Evolutionary conservation across 2,113 vertebrate genomes (phyloP), one percentile per base, ranked within the genome.

Genomic region (Microcebus griseorufus): DNA sequence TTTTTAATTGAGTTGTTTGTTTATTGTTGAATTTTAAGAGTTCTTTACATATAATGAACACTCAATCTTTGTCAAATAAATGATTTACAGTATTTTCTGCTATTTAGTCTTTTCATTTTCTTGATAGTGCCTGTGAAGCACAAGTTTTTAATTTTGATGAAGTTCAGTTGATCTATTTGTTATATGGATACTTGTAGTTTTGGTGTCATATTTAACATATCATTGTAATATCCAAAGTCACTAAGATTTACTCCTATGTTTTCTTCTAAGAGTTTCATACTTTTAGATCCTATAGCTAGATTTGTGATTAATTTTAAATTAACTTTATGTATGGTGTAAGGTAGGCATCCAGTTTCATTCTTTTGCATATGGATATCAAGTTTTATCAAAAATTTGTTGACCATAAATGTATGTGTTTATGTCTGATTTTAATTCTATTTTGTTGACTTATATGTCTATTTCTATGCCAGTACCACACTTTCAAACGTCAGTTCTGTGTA

Each of bases 141-240:
- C 25, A 96, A 62, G 16, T 39, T 92, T 88, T 94, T 70, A 64
- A 88, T 84, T 96, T 81, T 62, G 53, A 72, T 39, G 11, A 79
- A 79, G 20, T 65, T 9, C 16, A 58, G 20, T 34, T 65, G 32
- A 51, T 88, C 5, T 92, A 0, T 65, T 79, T 95, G 92, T 55
- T 34, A 13, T 88, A 85, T 73, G 11, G 37, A 69, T 84, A 32
- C 8, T 82, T 91, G 12, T 79, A 20, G 14, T 42, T 72, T 92
- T 67, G 5, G 13, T 78, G 20, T 92, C 45, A 18, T 58, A 84
- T 55, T 22, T 88, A 55, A 79, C 62, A 84, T 79, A 67, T 11
- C 64, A 37, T 80, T 90, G 12, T 58, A 25, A 51, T 89, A 85
- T 67, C 29, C 37, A 89, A 48, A 1, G 76, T 60, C 67, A 62